Percentiles rank a stretch among this genome's conserved stretches.
Conservation (phyloP, 2,113 vertebrate genomes). For the Xiphophorus maculatus region DNA sequence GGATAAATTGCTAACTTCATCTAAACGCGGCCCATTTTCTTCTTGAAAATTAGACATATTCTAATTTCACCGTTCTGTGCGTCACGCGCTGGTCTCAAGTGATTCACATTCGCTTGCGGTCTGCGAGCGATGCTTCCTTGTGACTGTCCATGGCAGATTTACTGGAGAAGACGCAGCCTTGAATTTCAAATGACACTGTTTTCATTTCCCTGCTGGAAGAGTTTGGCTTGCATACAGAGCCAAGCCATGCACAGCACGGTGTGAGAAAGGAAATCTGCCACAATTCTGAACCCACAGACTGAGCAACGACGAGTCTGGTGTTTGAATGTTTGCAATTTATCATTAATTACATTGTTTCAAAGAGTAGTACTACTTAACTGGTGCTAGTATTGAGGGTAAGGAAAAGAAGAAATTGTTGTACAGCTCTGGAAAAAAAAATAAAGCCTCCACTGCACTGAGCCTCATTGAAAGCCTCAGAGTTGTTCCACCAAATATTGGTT, state of each 20-base stretch:
- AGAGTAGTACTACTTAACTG: no score
- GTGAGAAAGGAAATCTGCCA: neutral
- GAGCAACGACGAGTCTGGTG: neutral
- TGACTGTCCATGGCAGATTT: constrained; percentile 7
- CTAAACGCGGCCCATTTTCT: no score
- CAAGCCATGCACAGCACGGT: neutral
- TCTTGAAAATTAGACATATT: neutral
- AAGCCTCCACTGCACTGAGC: no score
- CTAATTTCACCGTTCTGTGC: neutral
- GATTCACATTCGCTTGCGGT: neutral
- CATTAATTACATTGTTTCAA: neutral
- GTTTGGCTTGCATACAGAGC: neutral
- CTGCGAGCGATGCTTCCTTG: neutral
- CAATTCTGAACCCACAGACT: neutral
- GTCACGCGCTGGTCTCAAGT: neutral
- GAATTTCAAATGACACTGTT: neutral
- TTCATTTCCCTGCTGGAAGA: neutral
- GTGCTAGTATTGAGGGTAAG: no score
- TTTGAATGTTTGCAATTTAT: neutral
- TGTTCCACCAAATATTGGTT: no score
- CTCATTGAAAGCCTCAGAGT: no score
- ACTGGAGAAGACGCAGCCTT: neutral
- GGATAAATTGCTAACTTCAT: neutral
- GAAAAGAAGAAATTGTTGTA: no score
- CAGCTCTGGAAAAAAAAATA: no score